phyloP scores from a whole-genome alignment of 2,113 vertebrate species.

The Chrysochloris asiatica region DNA sequence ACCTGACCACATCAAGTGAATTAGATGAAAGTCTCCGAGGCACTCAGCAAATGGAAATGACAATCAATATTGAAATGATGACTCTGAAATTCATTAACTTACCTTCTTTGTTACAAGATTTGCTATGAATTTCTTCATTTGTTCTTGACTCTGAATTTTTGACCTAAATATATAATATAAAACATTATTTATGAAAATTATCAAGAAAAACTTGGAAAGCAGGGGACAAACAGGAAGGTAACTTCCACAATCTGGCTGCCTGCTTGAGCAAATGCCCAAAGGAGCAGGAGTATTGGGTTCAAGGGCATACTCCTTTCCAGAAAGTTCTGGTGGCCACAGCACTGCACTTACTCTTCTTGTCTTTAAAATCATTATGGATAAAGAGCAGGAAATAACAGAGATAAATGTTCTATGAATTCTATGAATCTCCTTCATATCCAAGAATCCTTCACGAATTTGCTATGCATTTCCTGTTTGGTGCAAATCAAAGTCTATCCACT shows the following conservation, averaged over 20 bases:
- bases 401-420: neutral
- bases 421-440: neutral
- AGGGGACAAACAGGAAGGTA: neutral
- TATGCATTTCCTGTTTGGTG: neutral
- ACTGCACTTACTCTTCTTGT: neutral
- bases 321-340: neutral
- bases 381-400: neutral
- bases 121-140: constrained; percentile 66
- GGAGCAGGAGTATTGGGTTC: neutral
- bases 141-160: constrained; percentile 62
- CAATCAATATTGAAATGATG: constrained; percentile 4
- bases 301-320: neutral
- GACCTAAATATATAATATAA: constrained; percentile 72
- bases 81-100: constrained; percentile 46
- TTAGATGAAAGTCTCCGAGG: neutral
- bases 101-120: constrained; percentile 75
- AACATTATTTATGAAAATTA: neutral
- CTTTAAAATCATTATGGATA: constrained; percentile 15
- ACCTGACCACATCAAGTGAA: neutral
- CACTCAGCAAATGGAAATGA: neutral
- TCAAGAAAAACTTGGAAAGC: neutral
- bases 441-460: neutral
- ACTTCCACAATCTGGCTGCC: neutral
- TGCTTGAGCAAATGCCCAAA: neutral
- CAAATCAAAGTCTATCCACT: neutral